Base-by-base conservation (phyloP, 2,797 vertebrate species). In the Microtus agrestis region DNA sequence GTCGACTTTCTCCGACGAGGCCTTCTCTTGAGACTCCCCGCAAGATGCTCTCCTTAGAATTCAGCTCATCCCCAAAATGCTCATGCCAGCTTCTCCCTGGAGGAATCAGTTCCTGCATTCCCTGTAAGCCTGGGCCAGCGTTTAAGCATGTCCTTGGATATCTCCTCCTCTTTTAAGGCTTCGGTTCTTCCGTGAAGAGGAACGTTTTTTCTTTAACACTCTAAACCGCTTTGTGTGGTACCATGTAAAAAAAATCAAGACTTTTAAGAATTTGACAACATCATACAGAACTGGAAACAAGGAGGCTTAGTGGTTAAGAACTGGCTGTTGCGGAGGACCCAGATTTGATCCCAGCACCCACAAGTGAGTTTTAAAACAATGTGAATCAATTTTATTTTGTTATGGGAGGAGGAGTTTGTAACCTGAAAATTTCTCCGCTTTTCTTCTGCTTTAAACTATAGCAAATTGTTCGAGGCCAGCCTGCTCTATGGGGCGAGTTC, bases 241-340 rank as follows among this genome's bases (percentile, higher is more conserved):
- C 98, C 97, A 97, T 98, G 98, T 98, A 98, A 97, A 98, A 98
- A 98, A 98, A 98, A 98, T 98, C 98, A 98, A 98, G 98, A 98
- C 98, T 98, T 98, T 98, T 98, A 98, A 98, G 98, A 98, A 98
- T 98, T 98, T 97, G 98, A 85, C 96, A 97, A 97, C 96, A 97
- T 96, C 93, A 94, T 98, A 98, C 98, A 98, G 98, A 96, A 98
- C 98, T 91, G 95, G 96, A 97, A 98, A 98, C 93, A 95, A 54
- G 14, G 56, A 87, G 43, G 63, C 29, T 84, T 34, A 34, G 40
- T 84, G 29, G 10, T 46, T 84, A 65, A 61, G 29, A 46, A 65
- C 17, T 84, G 59, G 27, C 40, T 84, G 3, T 31, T 84, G 11
- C 25, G 11, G 40, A 84, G 81, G 59, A 84, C 17, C 61, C 1